Evolutionary conservation across 1,140 invertebrate species (phyloP), one percentile per base, ranked within the genome.

Genomic region (Thalassaphorura encarpata): DNA sequence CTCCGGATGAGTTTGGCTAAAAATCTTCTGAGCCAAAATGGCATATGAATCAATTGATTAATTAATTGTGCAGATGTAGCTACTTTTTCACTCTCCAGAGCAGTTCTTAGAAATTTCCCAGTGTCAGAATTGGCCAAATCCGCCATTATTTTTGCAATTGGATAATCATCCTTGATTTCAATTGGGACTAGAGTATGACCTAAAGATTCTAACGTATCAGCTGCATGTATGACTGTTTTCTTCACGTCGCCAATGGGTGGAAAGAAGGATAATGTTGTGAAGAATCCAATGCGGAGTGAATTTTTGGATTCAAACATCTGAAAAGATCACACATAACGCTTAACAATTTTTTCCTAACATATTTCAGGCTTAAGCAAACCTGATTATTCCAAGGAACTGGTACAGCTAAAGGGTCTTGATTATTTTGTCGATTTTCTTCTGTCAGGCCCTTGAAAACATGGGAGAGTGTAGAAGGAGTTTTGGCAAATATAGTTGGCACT

Each of bases 371-470:
- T 4, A 6, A 16, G n/a, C 1, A 3, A 36, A 61, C 59, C 31
- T 57, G 23, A 19, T 36, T 16, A 40, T 63, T 56, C 64, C 64
- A 67, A 21, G 58, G 59, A 45, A 67, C 42, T 3, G 63, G 61
- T 4, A 57, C 19, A 15, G 58, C 29, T 13, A 54, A 27, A 40
- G 61, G 63, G 56, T 67, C 66, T 42, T 50, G 51, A 21, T 54
- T 41, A 46, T 52, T 59, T 48, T 59, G 64, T 33, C 45, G 21
- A 46, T 41, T 52, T n/a, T 63, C 31, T n/a, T 63, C 11, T 0
- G 52, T 46, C 2, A 67, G n/a, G 16, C 33, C 6, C 29, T 58
- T 55, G 29, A 52, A 61, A 13, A 66, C 41, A n/a, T 39, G 21
- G 1, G 58, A 28, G 16, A 54, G 19, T 13, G 50, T 33, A 3